These are phyloP conservation scores for Neoitamus cyanurus DNA, from an alignment of 2,888 invertebrate genomes.

Conservation along the genomic window DNA sequence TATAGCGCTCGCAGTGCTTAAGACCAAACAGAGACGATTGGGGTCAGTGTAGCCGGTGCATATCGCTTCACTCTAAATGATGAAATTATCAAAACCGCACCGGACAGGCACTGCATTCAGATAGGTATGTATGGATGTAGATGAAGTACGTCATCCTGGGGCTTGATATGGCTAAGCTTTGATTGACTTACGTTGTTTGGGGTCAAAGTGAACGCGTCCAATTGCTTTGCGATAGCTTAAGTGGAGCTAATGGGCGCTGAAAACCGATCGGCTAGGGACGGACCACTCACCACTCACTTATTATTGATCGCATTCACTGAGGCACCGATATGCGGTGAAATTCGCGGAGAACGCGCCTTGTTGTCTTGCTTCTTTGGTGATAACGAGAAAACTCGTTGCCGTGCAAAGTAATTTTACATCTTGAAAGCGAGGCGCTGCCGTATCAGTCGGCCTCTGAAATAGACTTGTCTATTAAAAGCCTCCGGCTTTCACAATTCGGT, in stretches of 20 bases:
- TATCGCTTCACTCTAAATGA: background rate
- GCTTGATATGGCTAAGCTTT: background rate
- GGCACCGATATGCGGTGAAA: background rate
- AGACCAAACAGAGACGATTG: background rate
- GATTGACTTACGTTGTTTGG: background rate
- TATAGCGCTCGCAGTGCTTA: background rate
- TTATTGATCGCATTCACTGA: no score
- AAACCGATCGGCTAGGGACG: background rate
- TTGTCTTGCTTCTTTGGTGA: background rate
- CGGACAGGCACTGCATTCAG: background rate
- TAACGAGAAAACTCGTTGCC: conserved; percentile 18
- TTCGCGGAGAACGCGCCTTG: background rate
- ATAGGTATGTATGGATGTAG: no score
- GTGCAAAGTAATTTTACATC: background rate
- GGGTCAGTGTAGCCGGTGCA: background rate
- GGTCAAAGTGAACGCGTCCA: background rate
- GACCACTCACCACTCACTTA: background rate
- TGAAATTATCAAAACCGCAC: background rate
- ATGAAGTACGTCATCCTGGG: background rate
- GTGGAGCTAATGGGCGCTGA: background rate
- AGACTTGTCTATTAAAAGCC: background rate
- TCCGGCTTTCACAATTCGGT: background rate
- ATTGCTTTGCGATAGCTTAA: background rate
- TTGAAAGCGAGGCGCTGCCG: background rate
- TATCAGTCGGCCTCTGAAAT: background rate